These are phyloP conservation scores for Limnephilus lunatus DNA, from an alignment of 2,888 invertebrate genomes.

Conservation along the genomic window DNA sequence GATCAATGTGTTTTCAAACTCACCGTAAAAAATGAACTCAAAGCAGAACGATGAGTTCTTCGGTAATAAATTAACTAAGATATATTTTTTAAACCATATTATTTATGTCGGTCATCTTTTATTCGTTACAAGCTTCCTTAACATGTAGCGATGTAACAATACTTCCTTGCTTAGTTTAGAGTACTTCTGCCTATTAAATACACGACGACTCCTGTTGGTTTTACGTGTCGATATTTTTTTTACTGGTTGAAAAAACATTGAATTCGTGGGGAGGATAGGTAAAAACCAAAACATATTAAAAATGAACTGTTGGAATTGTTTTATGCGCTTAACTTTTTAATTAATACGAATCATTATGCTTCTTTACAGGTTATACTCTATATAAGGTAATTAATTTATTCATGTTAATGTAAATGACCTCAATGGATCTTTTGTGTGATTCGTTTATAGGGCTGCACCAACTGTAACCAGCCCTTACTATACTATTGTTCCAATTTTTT, in stretches of 20 bases:
- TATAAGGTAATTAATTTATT: neutral
- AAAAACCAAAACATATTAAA: neutral
- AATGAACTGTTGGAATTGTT: neutral
- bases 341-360: too few species aligned
- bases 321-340: neutral
- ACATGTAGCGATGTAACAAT: neutral
- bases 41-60: neutral
- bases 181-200: neutral
- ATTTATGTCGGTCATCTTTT: neutral
- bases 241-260: neutral
- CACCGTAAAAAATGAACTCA: too few species aligned
- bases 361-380: neutral
- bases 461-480: neutral
- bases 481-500: too few species aligned
- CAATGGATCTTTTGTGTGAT: neutral
- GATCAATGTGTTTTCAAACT: too few species aligned
- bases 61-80: neutral
- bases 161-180: neutral
- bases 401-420: neutral
- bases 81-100: neutral
- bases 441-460: neutral
- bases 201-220: neutral
- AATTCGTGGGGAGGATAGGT: neutral
- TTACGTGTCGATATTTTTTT: neutral
- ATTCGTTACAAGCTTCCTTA: neutral